phyloP scores from a whole-genome alignment of 92 coral and sea anemone species.

The Bergia puertoricense region DNA sequence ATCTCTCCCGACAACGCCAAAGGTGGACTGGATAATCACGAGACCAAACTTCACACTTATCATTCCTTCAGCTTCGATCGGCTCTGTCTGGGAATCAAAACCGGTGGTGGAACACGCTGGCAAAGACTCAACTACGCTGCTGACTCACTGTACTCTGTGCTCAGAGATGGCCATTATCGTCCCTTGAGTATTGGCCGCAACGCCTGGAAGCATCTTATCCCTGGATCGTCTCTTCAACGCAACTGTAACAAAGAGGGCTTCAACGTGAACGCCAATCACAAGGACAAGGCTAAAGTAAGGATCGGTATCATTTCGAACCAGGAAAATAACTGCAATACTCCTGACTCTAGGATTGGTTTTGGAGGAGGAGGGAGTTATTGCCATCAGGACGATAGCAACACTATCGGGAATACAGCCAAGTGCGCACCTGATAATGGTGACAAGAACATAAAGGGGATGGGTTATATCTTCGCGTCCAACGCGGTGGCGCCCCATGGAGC shows the following conservation, averaged over 20 bases:
- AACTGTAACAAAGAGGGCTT: slow-evolving; percentile 31
- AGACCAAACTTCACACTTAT: slow-evolving; percentile 44
- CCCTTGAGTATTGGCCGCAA: slow-evolving; percentile 10
- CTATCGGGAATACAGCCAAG: slow-evolving; percentile 35
- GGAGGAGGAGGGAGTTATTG: slow-evolving; percentile 21
- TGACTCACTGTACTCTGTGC: slow-evolving; percentile 8
- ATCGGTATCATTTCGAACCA: slow-evolving; percentile 26
- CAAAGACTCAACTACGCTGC: slow-evolving; percentile 23
- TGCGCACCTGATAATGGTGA: slow-evolving; percentile 22
- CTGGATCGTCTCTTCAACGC: slow-evolving; percentile 21
- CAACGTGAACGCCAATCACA: slow-evolving; percentile 11
- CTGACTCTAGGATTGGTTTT: slow-evolving; percentile 43
- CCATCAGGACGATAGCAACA: slow-evolving; percentile 25
- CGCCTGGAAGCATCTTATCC: slow-evolving; percentile 9
- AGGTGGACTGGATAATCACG: slow-evolving; percentile 21
- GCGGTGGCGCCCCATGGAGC: neutral
- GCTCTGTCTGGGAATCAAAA: slow-evolving; percentile 30
- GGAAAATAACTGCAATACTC: slow-evolving; percentile 11
- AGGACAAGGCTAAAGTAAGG: neutral
- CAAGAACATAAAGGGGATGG: slow-evolving; percentile 37
- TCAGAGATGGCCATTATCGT: slow-evolving; percentile 17
- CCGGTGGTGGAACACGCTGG: neutral
- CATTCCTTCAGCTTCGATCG: slow-evolving; percentile 27
- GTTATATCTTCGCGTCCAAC: slow-evolving; percentile 34
- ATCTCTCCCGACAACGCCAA: neutral